Evolutionary conservation across 1,140 invertebrate genomes (phyloP).

Genomic region (Anoplolepis gracilipes): DNA sequence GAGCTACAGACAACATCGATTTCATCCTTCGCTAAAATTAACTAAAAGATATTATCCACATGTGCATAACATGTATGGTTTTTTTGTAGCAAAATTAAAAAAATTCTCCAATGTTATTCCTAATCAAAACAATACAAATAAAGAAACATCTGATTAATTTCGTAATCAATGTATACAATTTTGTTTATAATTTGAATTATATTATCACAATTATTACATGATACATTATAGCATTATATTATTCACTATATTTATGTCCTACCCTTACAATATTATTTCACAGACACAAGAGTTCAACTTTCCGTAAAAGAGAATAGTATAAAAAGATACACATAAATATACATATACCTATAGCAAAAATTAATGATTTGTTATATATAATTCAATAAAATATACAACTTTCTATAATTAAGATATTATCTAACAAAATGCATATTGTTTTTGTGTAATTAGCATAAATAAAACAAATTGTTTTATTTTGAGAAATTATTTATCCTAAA

Average conservation of each 20-base stretch:
- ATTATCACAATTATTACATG: not conserved
- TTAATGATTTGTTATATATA: constrained; percentile 66
- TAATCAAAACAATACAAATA: constrained; percentile 75
- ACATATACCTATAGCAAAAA: constrained; percentile 48
- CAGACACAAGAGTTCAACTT: not conserved
- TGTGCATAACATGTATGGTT: constrained; percentile 99
- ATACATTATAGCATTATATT: not conserved
- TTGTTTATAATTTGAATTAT: constrained; percentile 36
- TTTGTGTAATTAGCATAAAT: constrained; percentile 21
- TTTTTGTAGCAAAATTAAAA: constrained; percentile 99
- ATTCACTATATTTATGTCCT: not conserved
- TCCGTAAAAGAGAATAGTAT: constrained; percentile 1
- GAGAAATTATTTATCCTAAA: not conserved
- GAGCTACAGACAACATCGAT: constrained; percentile 94
- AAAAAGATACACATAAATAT: constrained; percentile 51
- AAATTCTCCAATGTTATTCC: constrained; percentile 96
- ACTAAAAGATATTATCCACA: constrained; percentile 98
- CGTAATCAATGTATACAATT: constrained; percentile 30
- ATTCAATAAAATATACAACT: constrained; percentile 68
- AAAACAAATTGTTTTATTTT: constrained; percentile 29
- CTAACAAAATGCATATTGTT: constrained; percentile 22
- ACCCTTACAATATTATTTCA: not conserved
- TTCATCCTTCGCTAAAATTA: constrained; percentile 96
- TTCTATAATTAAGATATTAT: constrained; percentile 50
- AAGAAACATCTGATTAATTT: constrained; percentile 61